A percentile compares a stretch with the other conserved stretches of the same genome.
These are phyloP conservation scores for Ornithoptera alexandrae DNA, from an alignment of 2,888 invertebrate species.

Conservation along the genomic window DNA sequence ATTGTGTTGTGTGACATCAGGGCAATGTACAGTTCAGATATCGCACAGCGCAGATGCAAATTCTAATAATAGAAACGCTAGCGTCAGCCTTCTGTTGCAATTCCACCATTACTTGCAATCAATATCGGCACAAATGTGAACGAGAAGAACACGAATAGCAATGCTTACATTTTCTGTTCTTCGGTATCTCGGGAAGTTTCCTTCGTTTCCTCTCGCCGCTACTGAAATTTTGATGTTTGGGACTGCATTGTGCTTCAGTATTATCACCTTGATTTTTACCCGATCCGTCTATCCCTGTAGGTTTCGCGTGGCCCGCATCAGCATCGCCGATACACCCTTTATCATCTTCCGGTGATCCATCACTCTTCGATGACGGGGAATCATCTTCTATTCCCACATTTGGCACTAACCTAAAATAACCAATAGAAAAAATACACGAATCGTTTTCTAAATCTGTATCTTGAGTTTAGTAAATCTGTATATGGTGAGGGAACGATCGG, in stretches of 20 bases:
- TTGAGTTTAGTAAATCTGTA: not conserved
- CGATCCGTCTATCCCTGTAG: conserved; percentile 43
- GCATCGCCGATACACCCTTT: conserved; percentile 79
- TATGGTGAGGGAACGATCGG: not conserved
- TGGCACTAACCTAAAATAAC: conserved; percentile 85
- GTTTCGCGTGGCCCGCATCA: conserved; percentile 49
- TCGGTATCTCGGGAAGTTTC: conserved; percentile 93
- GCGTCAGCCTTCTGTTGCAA: conserved; percentile 23
- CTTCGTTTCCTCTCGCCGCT: conserved; percentile 85
- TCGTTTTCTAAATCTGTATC: not conserved
- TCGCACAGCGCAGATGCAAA: conserved; percentile 48
- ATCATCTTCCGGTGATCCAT: conserved; percentile 83
- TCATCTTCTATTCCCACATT: conserved; percentile 90
- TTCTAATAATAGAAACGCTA: conserved; percentile 31
- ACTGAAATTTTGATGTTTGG: conserved; percentile 62
- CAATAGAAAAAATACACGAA: not conserved
- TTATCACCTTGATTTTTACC: conserved; percentile 54
- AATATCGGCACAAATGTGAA: not conserved
- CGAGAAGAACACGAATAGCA: not conserved
- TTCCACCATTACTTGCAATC: not conserved
- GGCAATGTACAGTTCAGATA: conserved; percentile 9
- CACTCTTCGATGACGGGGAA: conserved; percentile 89
- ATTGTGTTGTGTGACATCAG: not conserved
- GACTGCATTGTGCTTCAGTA: conserved; percentile 57
- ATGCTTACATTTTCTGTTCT: conserved; percentile 90